Evolutionary conservation across 2,888 invertebrate species (phyloP).

Genomic region (Ormyrus thymus): DNA sequence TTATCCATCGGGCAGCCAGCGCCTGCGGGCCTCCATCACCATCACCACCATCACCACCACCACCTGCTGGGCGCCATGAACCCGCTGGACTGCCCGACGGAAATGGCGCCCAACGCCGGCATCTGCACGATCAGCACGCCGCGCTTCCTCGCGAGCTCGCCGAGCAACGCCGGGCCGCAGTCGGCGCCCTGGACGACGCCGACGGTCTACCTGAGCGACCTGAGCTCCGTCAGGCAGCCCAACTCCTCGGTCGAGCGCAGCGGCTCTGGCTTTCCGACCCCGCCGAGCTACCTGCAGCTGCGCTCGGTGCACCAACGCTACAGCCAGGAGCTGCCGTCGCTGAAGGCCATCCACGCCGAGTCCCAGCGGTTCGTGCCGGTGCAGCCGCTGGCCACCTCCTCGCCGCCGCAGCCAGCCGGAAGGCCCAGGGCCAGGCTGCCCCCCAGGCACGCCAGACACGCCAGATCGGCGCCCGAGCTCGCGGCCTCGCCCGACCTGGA

Average conservation of each 20-base stretch:
- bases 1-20: constrained; percentile 73
- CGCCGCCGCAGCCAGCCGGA: constrained; percentile 77
- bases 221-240: constrained; percentile 89
- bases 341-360: constrained; percentile 84
- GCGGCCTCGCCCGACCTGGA: constrained; percentile 79
- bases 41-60: constrained; percentile 36
- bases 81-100: constrained; percentile 58
- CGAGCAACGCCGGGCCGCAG: constrained; percentile 59
- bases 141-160: constrained; percentile 76
- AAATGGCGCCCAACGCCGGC: constrained; percentile 5
- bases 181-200: constrained; percentile 78
- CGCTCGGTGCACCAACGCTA: constrained; percentile 82
- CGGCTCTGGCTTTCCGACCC: constrained; percentile 78
- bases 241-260: constrained; percentile 86
- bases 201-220: constrained; percentile 85
- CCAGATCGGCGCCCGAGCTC: constrained; percentile 82
- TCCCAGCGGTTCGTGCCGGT: constrained; percentile 79
- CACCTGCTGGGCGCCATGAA: constrained; percentile 59
- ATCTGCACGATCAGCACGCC: constrained; percentile 54
- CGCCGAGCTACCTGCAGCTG: constrained; percentile 81
- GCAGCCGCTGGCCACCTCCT: constrained; percentile 79
- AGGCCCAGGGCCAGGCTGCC: constrained; percentile 80
- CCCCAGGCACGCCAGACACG: constrained; percentile 81
- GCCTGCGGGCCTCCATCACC: not conserved
- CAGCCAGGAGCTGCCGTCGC: constrained; percentile 84